These are phyloP conservation scores for Euspilapteryx auroguttella DNA, from an alignment of 2,888 invertebrate genomes.

Conservation along the genomic window DNA sequence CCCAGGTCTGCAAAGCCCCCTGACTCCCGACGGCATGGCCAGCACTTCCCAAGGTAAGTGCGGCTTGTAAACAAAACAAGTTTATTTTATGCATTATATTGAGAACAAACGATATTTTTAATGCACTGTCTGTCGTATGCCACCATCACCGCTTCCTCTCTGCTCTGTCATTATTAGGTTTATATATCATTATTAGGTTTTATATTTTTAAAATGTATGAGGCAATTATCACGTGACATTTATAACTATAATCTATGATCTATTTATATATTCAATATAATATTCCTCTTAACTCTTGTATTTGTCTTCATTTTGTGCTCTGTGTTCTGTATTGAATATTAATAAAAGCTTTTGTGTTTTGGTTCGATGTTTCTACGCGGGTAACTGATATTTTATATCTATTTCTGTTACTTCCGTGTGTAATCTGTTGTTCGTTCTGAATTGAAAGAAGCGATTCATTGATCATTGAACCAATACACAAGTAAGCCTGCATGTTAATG, in stretches of 20 bases:
- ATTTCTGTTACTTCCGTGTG: too few relatives aligned
- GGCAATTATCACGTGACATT: slow-evolving; percentile 58
- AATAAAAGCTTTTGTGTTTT: slow-evolving; percentile 58
- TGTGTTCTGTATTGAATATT: slow-evolving; percentile 54
- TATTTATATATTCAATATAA: slow-evolving; percentile 28
- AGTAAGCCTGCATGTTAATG: slow-evolving; percentile 54
- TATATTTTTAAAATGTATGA: slow-evolving; percentile 53
- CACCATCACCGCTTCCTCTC: slow-evolving; percentile 64
- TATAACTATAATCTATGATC: slow-evolving; percentile 24
- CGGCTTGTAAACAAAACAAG: slow-evolving; percentile 52
- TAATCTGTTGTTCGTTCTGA: too few relatives aligned
- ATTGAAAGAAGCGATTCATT: too few relatives aligned
- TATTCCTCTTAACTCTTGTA: slow-evolving; percentile 43
- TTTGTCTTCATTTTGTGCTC: slow-evolving; percentile 56
- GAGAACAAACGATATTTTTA: slow-evolving; percentile 57
- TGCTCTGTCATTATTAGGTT: slow-evolving; percentile 63
- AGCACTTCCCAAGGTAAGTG: slow-evolving; percentile 87
- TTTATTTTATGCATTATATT: slow-evolving; percentile 58
- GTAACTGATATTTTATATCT: too few relatives aligned
- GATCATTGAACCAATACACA: slow-evolving; percentile 57
- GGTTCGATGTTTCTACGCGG: slow-evolving; percentile 46
- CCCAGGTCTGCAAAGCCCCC: slow-evolving; percentile 64
- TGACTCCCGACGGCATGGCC: slow-evolving; percentile 73
- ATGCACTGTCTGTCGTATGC: slow-evolving; percentile 63
- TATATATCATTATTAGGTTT: slow-evolving; percentile 12